Conservation (phyloP, 2,888 invertebrate species). For the Schizaphis graminum region DNA sequence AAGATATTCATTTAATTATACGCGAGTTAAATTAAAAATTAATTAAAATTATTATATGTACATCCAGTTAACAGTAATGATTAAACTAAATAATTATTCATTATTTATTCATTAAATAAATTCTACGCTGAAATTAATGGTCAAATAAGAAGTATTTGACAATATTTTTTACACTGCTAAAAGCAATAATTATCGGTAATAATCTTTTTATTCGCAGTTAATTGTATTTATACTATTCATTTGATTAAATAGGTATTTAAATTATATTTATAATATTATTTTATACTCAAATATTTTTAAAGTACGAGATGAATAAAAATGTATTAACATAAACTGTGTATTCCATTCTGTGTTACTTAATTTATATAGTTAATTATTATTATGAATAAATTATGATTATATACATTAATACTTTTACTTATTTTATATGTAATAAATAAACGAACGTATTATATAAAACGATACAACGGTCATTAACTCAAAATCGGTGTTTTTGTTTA, state of each 20-base stretch:
- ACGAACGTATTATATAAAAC: neutral
- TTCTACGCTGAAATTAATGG: neutral
- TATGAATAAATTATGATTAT: neutral
- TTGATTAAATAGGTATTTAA: neutral
- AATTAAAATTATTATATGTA: neutral
- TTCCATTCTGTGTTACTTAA: neutral
- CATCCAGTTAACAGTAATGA: neutral
- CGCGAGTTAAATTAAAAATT: neutral
- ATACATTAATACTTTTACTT: neutral
- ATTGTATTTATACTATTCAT: neutral
- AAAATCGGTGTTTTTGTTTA: neutral
- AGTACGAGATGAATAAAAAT: neutral
- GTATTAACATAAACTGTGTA: neutral
- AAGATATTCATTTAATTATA: neutral
- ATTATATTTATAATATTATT: neutral
- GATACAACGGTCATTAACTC: neutral
- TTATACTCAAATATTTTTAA: neutral
- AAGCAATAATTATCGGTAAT: neutral
- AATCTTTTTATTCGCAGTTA: neutral
- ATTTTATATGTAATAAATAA: neutral
- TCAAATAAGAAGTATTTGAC: neutral
- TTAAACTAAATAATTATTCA: neutral
- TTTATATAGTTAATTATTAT: neutral
- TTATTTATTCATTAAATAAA: neutral
- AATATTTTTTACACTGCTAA: neutral